Percentiles rank a stretch among this genome's conserved stretches.
phyloP scores from a whole-genome alignment of 2,113 vertebrate genomes.

The Melanostigma gelatinosum region DNA sequence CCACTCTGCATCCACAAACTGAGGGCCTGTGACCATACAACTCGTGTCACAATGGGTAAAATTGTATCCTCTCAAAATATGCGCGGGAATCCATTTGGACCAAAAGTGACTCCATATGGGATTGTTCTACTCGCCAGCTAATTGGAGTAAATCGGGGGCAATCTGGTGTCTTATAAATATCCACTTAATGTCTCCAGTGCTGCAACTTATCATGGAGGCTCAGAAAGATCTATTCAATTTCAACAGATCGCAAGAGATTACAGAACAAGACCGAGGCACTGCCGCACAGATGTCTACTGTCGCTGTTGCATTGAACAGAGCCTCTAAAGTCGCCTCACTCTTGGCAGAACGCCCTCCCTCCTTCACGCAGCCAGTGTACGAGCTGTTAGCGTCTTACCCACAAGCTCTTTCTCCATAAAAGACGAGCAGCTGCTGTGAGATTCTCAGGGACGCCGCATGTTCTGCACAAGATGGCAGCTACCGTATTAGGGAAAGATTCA shows the following conservation, averaged over 20 bases:
- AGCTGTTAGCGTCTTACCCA: constrained; percentile 26
- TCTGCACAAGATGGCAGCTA: too few relatives aligned
- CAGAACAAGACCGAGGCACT: neutral
- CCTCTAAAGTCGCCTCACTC: neutral
- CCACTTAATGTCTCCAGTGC: neutral
- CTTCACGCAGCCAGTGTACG: neutral
- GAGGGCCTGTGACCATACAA: neutral
- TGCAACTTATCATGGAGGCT: neutral
- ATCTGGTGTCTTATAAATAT: neutral
- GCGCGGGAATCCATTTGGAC: neutral
- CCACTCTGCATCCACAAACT: neutral
- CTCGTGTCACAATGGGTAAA: neutral
- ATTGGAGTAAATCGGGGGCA: neutral
- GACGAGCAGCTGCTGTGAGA: constrained; percentile 49
- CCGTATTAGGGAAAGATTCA: too few relatives aligned
- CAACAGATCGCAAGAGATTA: neutral
- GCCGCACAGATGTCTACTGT: constrained; percentile 9
- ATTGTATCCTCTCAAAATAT: neutral
- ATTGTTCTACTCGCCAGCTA: neutral
- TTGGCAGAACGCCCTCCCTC: constrained; percentile 25
- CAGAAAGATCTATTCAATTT: constrained; percentile 1
- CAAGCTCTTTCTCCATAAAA: constrained; percentile 33
- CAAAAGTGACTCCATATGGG: neutral
- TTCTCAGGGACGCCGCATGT: constrained; percentile 38
- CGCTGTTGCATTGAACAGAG: neutral